Base-by-base conservation (phyloP, 2,797 vertebrate genomes). In the Myotis vivesi region DNA sequence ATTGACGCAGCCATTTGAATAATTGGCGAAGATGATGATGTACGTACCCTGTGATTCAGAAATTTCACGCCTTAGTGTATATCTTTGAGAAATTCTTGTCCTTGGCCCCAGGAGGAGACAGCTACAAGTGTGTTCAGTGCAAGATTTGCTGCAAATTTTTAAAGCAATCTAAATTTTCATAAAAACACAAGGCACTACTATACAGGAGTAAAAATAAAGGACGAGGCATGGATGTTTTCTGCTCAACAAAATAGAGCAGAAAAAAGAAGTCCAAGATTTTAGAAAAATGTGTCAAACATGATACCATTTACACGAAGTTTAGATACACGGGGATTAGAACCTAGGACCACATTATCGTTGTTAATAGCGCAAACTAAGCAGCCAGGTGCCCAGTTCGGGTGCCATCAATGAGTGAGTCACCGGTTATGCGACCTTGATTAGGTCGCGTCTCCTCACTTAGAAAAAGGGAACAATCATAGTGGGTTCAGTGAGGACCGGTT, bases 111-210 rank as follows among this genome's bases (percentile, higher is more conserved):
- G 23, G 81, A 33, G 28, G 69, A 88, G 69, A 72, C 38, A 75
- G 82, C 81, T 44, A 11, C 41, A 71, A 10, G 62, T 87, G 71
- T 15, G 64, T 33, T 75, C 23, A 25, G 44, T 9, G 33, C 53
- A 73, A 23, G 33, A 46, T 46, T 83, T 93, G 85, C 69, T 62
- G 28, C 53, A 49, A 51, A 55, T 53, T 87, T 95, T 89, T 77
- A 38, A 92, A 91, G 59, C 55, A 73, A 73, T 66, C 66, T 79
- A 92, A 94, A 81, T 92, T 85, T 57, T 96, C 22, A 57, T 94
- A 33, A 90, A 95, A 95, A 90, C 75, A 25, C 46, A 87, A 88
- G 75, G 44, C 17, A 55, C 7, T 51, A 36, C 51, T 57, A 33
- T 64, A 72, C 11, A 41, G 15, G 20, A 64, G 66, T 92, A 90